A percentile compares a stretch with the other conserved stretches of the same genome.
These are phyloP conservation scores for Otis tarda DNA, from an alignment of 2,113 vertebrate species.

Conservation along the genomic window DNA sequence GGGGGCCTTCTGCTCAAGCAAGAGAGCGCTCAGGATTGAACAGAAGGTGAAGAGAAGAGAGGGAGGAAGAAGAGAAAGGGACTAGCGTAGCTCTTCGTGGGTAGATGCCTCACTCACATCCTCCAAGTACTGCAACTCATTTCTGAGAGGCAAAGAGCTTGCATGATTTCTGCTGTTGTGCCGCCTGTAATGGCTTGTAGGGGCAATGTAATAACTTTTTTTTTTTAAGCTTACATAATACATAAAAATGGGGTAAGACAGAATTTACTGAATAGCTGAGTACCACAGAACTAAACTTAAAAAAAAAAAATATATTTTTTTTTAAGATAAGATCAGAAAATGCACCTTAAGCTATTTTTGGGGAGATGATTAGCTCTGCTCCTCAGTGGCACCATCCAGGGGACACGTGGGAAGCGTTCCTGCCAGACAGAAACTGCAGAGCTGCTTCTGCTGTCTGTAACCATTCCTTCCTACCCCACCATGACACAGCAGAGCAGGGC, in stretches of 20 bases:
- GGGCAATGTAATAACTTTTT: too few relatives aligned
- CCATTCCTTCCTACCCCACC: background rate
- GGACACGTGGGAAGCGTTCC: rapidly evolving
- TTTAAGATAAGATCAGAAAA: background rate
- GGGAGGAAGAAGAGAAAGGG: background rate
- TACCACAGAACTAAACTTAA: background rate
- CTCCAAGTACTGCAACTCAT: too few relatives aligned
- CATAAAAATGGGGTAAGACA: background rate
- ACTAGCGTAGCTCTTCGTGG: rapidly evolving
- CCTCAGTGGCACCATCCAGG: background rate
- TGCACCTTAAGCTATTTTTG: background rate
- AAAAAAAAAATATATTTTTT: too few relatives aligned
- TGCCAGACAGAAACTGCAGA: background rate
- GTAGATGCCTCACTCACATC: rapidly evolving
- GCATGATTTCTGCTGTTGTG: rapidly evolving
- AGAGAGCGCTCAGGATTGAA: background rate
- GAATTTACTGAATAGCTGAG: background rate
- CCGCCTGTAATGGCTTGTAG: background rate
- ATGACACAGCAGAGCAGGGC: background rate
- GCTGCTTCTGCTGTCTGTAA: background rate
- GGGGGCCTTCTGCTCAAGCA: background rate
- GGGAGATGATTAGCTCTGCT: background rate
- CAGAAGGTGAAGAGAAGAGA: background rate
- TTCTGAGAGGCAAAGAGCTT: background rate
- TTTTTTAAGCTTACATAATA: background rate